Percentiles rank a stretch among this genome's conserved stretches.
Conservation (phyloP, 2,888 invertebrate genomes). For the Nebria salina region DNA sequence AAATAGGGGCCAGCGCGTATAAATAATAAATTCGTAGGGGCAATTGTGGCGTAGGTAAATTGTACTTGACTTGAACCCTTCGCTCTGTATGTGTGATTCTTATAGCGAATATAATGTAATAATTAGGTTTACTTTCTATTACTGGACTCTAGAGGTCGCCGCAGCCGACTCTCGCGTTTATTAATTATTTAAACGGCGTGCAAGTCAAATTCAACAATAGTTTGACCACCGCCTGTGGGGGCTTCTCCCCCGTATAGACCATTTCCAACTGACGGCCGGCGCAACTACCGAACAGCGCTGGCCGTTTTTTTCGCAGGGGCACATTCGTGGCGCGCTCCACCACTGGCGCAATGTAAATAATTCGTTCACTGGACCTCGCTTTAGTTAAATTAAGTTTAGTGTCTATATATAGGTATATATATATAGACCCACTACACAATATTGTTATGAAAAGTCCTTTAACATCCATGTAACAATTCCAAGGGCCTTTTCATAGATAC, state of each 20-base stretch:
- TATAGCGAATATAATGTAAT: constrained; percentile 38
- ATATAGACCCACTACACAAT: neutral
- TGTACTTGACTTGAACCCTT: neutral
- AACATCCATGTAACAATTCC: no score
- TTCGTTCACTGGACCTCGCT: constrained; percentile 51
- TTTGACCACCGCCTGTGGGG: neutral
- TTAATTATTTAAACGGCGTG: constrained; percentile 44
- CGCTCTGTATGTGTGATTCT: neutral
- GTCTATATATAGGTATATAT: constrained; percentile 46
- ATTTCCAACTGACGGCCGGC: constrained; percentile 3
- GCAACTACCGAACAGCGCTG: neutral
- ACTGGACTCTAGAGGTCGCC: constrained; percentile 40
- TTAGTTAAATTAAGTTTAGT: constrained; percentile 61
- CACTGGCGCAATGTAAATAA: constrained; percentile 42
- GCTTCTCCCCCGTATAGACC: neutral
- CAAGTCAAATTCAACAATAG: constrained; percentile 46
- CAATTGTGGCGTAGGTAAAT: neutral
- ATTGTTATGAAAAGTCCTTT: no score
- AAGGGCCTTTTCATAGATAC: no score
- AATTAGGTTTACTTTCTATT: constrained; percentile 46
- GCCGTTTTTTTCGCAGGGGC: neutral
- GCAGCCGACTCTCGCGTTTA: constrained; percentile 24
- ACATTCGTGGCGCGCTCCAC: neutral
- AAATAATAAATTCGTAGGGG: neutral
- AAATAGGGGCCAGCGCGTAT: neutral